Evolutionary conservation across 2,797 vertebrate species (phyloP), one percentile per base, ranked within the genome.

Genomic region (Mormyrus hasselquistii): DNA sequence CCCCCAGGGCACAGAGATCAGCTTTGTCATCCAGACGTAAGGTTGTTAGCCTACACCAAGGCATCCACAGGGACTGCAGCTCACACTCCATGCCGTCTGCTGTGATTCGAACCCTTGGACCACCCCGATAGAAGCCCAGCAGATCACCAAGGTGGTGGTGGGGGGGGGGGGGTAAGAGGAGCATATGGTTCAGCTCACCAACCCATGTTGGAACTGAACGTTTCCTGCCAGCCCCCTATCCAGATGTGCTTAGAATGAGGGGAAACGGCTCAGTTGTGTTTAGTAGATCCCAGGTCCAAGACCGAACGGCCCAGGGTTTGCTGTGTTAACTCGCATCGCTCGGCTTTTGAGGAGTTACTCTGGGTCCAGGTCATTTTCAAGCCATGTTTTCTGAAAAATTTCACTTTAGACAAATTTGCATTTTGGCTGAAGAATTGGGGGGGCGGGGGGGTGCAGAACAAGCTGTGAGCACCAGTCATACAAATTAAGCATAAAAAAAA

Each of bases 141-240:
- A 8, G 14, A 29, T 44, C 38, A 79, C 73, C 38, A 44, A 9
- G 2, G 22, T 38, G 59, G 1, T 8, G n/a, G 34, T 22, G 3
- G 52, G 29, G 10, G 22, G 1, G n/a, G 41, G n/a, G 8, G 22
- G 62, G 29, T 34, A 34, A 34, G 25, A 1, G 62, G 62, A 38
- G 49, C 89, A 87, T 57, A 89, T 44, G 85, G 85, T 65, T 88
- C 76, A 59, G 57, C 79, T 89, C 88, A 90, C 65, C 52, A 65
- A 85, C 59, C 62, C 29, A 19, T 16, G 34, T 44, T 25, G 25
- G 84, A 38, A 29, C 50, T 22, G 34, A 89, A 59, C n/a, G 49
- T 57, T 85, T 52, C 62, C 14, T 47, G 52, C 62, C 88, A 91
- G 89, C 87, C 88, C 83, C 86, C 76, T 19, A 12, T n/a, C 1